Conservation (phyloP, 2,888 invertebrate genomes). For the Pseudoips prasinana region DNA sequence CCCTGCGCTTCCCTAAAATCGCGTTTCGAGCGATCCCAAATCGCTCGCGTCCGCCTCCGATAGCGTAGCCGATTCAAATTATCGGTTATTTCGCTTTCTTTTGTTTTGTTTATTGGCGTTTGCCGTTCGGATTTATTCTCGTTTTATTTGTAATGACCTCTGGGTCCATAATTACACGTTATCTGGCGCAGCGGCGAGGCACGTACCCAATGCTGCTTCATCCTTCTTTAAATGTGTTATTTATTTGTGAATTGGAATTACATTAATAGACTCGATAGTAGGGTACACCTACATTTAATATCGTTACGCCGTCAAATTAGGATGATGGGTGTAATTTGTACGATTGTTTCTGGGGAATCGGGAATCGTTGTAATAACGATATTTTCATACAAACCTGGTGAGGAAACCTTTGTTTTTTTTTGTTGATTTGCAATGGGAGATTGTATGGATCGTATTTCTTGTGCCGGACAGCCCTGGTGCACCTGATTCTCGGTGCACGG, state of each 20-base stretch:
- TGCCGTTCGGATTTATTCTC: conserved; percentile 56
- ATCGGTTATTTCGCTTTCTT: conserved; percentile 76
- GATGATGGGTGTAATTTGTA: conserved; percentile 71
- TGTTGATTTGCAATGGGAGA: not conserved
- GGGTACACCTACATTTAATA: conserved; percentile 79
- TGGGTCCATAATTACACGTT: conserved; percentile 73
- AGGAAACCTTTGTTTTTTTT: conserved; percentile 20
- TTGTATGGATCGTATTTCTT: conserved; percentile 1
- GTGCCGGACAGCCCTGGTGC: conserved; percentile 48
- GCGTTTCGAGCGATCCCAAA: conserved; percentile 57
- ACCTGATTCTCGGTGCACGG: conserved; percentile 49
- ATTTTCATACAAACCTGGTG: conserved; percentile 61
- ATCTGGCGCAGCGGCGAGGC: conserved; percentile 47
- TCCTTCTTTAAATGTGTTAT: conserved; percentile 75
- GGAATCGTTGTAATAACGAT: conserved; percentile 40
- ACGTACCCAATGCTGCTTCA: conserved; percentile 62
- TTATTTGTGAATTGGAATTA: conserved; percentile 77
- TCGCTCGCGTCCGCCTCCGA: conserved; percentile 64
- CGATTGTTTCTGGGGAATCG: conserved; percentile 39
- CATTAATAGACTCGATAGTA: conserved; percentile 71
- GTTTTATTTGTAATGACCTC: conserved; percentile 78
- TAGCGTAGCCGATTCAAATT: conserved; percentile 60
- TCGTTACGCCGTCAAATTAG: conserved; percentile 68
- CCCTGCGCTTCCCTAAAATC: conserved; percentile 60
- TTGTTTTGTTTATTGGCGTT: conserved; percentile 67